Evolutionary conservation across 2,797 vertebrate species (phyloP), one percentile per base, ranked within the genome.

Genomic region (Austrolebias charrua): DNA sequence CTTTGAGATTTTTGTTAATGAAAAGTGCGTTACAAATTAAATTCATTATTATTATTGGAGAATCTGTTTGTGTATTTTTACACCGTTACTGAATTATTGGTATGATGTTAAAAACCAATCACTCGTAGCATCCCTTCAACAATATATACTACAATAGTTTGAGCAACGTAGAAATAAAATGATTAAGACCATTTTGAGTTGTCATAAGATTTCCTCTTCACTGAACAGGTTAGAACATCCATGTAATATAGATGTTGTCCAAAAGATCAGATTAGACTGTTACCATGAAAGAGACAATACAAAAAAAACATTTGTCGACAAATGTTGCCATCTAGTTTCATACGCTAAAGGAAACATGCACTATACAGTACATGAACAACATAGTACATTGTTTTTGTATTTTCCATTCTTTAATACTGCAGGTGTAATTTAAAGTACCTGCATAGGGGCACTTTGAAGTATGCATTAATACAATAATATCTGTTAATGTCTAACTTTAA

Each of bases 51-150:
- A 33, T 6, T 6, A 33, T 9, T 33, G 31, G 6, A 33, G 31
- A 33, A 3, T 6, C 31, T 33, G 6, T 33, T 33, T 1, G 31
- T 33, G 31, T 6, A 6, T 2, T 24, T 24, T 24, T 24, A 24
- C 24, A 24, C 24, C 24, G 24, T 24, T 24, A 24, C 3, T 24
- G 2, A 24, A 24, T 24, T 24, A 24, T 3, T 24, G 24, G 0
- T n/a, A 12, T 46, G 28, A 47, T 54, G n/a, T 45, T 55, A 10
- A 0, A 49, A 6, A 53, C 16, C 50, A 4, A 44, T 63, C 28
- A 49, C 47, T 49, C 67, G 18, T 50, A 65, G 58, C 42, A 51
- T 65, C 61, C 75, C 43, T 60, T 55, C 9, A 69, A 54, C 57
- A 67, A 55, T 31, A 59, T 52, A 61, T 52, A 61, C 43, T 55